phyloP scores from a whole-genome alignment of 2,888 invertebrate genomes.

The Apotomis betuletana region DNA sequence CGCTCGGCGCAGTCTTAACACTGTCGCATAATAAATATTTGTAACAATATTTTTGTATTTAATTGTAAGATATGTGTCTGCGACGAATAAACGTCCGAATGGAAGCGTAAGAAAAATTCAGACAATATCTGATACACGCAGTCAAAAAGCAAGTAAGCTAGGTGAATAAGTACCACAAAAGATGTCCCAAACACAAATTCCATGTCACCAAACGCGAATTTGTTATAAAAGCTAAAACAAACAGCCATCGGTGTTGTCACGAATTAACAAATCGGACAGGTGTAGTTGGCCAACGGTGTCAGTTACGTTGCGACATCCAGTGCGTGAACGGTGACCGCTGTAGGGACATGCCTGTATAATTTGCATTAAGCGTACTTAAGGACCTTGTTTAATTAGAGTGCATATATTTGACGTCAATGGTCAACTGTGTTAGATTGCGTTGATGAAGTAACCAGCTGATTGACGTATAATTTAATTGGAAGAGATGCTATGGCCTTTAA shows the following conservation, averaged over 20 bases:
- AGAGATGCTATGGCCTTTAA: too few species aligned
- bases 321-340: slow-evolving; percentile 49
- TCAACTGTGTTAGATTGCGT: too few species aligned
- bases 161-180: background rate
- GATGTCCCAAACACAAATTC: background rate
- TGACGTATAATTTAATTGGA: too few species aligned
- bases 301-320: slow-evolving; percentile 55
- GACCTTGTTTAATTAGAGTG: slow-evolving; percentile 31
- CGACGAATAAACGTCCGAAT: too few species aligned
- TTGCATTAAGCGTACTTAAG: slow-evolving; percentile 31
- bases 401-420: background rate
- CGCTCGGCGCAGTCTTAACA: too few species aligned
- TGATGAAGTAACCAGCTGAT: too few species aligned
- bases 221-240: slow-evolving; percentile 27
- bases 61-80: too few species aligned
- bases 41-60: too few species aligned
- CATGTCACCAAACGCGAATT: background rate
- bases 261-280: slow-evolving; percentile 43
- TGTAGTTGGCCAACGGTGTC: slow-evolving; percentile 46
- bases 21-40: too few species aligned
- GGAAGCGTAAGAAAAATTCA: too few species aligned
- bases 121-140: too few species aligned
- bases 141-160: too few species aligned
- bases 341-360: slow-evolving; percentile 58
- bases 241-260: slow-evolving; percentile 34